Percentiles rank a stretch among this genome's conserved stretches.
These are phyloP conservation scores for Melanotaenia pygmaea DNA, from an alignment of 2,797 vertebrate species.

Conservation along the genomic window DNA sequence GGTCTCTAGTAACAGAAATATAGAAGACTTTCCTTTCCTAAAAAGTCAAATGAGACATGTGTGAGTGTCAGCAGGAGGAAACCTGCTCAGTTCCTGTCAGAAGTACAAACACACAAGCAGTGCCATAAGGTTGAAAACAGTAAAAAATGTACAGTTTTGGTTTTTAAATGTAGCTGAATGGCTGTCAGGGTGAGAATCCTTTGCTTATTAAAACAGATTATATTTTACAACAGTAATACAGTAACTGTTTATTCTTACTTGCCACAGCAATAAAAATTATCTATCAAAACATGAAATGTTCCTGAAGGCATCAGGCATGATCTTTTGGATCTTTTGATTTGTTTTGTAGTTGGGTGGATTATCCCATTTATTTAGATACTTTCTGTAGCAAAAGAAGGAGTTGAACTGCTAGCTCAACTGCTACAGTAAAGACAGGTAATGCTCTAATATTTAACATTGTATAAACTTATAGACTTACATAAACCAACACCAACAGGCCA, in stretches of 20 bases:
- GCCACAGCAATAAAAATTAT: neutral
- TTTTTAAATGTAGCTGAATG: neutral
- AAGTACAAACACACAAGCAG: neutral
- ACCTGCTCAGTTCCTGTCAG: neutral
- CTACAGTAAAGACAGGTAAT: neutral
- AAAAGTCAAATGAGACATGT: neutral
- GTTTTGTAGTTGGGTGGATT: neutral
- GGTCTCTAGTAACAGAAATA: neutral
- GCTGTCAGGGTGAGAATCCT: neutral
- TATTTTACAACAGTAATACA: neutral
- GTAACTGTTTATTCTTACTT: neutral
- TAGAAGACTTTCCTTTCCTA: neutral
- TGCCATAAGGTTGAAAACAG: neutral
- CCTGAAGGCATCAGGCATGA: neutral
- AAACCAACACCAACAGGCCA: neutral
- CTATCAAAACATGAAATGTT: neutral
- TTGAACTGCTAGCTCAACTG: neutral
- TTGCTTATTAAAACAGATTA: neutral
- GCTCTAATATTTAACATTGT: neutral
- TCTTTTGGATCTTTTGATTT: neutral
- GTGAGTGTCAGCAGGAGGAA: neutral
- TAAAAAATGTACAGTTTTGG: neutral
- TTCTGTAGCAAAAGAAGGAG: neutral
- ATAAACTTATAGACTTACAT: neutral
- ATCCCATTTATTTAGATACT: neutral